Percentiles rank a stretch among this genome's conserved stretches.
phyloP scores from a whole-genome alignment of 2,888 invertebrate genomes.

The Choristoneura rosaceana region DNA sequence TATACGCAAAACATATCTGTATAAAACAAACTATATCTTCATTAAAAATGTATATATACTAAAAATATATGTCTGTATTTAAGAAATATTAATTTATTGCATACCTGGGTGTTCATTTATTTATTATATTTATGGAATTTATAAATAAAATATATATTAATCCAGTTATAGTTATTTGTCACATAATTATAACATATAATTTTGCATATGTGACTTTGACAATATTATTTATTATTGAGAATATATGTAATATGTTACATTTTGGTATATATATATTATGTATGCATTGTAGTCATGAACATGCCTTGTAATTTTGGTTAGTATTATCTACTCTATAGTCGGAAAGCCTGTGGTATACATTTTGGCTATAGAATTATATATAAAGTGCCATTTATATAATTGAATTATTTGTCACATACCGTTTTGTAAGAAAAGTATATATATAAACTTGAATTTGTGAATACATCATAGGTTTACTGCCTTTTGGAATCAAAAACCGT shows the following conservation, averaged over 20 bases:
- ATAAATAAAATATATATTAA: constrained; percentile 44
- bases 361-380: not conserved
- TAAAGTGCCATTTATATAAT: not conserved
- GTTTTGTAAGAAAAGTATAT: not conserved
- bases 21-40: constrained; percentile 36
- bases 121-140: constrained; percentile 22
- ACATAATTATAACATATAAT: constrained; percentile 44
- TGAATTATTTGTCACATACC: not conserved
- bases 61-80: constrained; percentile 16
- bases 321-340: not conserved
- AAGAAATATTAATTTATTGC: constrained; percentile 3
- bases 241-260: constrained; percentile 18
- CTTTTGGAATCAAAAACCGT: not conserved
- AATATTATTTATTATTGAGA: constrained; percentile 61
- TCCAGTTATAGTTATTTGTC: constrained; percentile 24
- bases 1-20: constrained; percentile 46
- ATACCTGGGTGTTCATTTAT: constrained; percentile 22
- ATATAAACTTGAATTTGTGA: not conserved
- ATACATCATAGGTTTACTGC: not conserved
- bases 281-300: constrained; percentile 27
- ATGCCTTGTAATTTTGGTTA: not conserved
- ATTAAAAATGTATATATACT: constrained; percentile 35
- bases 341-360: not conserved
- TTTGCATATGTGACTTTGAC: constrained; percentile 76
- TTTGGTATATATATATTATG: constrained; percentile 13